A percentile compares a stretch with the other conserved stretches of the same genome.
Evolutionary conservation across 2,888 invertebrate species (phyloP).

Genomic region (Lumbricus terrestris): DNA sequence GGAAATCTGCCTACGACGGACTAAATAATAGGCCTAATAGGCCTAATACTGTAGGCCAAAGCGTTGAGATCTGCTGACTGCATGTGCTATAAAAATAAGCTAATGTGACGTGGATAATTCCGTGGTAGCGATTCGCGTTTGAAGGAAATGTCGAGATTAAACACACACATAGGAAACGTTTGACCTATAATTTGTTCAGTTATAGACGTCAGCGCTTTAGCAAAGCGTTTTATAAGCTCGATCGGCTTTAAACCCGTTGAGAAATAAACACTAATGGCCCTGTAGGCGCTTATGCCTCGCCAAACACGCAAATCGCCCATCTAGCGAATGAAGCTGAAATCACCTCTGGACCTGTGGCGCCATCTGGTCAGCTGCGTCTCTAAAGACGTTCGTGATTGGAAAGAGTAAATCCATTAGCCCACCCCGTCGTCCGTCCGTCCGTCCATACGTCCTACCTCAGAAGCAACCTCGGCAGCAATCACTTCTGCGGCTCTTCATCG

Average conservation of each 20-base stretch:
- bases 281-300: not conserved
- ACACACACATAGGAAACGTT: not conserved
- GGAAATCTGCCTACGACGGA: no score
- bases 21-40: no score
- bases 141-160: not conserved
- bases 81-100: no score
- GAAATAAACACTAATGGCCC: not conserved
- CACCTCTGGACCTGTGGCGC: not conserved
- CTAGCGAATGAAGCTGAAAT: not conserved
- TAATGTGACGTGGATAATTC: no score
- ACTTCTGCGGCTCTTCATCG: not conserved
- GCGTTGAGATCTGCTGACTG: no score
- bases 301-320: conserved; percentile 9
- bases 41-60: no score
- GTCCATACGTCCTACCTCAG: no score
- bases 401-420: not conserved
- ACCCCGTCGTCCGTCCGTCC: not conserved
- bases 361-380: not conserved
- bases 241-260: conserved; percentile 3
- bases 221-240: not conserved
- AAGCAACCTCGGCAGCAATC: not conserved
- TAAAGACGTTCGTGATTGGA: not conserved
- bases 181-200: not conserved
- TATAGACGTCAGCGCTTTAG: not conserved
- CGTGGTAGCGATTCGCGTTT: not conserved